These are phyloP conservation scores for Cryptocephalus primarius DNA, from an alignment of 2,888 invertebrate genomes.

Conservation along the genomic window DNA sequence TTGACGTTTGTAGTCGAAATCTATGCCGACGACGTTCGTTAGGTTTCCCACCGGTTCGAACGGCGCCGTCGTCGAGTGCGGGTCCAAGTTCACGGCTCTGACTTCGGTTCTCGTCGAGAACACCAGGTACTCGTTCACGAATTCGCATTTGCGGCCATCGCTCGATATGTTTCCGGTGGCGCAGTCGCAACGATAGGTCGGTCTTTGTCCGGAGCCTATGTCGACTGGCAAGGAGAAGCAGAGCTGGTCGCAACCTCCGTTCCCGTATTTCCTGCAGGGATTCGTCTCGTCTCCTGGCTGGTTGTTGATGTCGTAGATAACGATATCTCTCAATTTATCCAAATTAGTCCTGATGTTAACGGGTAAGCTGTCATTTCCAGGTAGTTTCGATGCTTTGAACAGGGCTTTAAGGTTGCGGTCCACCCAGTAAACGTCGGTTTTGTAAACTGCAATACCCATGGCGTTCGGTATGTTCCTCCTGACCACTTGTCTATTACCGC, in stretches of 20 bases:
- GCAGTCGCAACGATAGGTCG: slow-evolving; percentile 75
- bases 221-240: slow-evolving; percentile 87
- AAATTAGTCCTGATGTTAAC: slow-evolving; percentile 71
- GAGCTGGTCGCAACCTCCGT: slow-evolving; percentile 85
- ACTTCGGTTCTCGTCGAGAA: slow-evolving; percentile 93
- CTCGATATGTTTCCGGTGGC: slow-evolving; percentile 69
- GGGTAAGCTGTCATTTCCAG: slow-evolving; percentile 59
- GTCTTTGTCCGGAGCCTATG: slow-evolving; percentile 33
- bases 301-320: slow-evolving; percentile 78
- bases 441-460: slow-evolving; percentile 83
- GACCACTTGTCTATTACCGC: slow-evolving; percentile 72
- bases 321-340: slow-evolving; percentile 78
- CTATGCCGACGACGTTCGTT: slow-evolving; percentile 89
- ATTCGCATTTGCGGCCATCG: slow-evolving; percentile 61
- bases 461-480: slow-evolving; percentile 83
- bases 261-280: slow-evolving; percentile 65
- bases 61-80: slow-evolving; percentile 67
- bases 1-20: slow-evolving; percentile 85
- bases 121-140: slow-evolving; percentile 80
- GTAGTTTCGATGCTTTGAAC: slow-evolving; percentile 67
- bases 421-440: slow-evolving; percentile 85
- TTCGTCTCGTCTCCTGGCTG: slow-evolving; percentile 78
- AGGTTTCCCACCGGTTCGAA: slow-evolving; percentile 76
- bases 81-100: slow-evolving; percentile 80
- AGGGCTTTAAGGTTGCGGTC: slow-evolving; percentile 82